Percentiles rank a stretch among this genome's conserved stretches.
Conservation (phyloP, 1,140 invertebrate species). For the Thaumetopoea pityocampa region DNA sequence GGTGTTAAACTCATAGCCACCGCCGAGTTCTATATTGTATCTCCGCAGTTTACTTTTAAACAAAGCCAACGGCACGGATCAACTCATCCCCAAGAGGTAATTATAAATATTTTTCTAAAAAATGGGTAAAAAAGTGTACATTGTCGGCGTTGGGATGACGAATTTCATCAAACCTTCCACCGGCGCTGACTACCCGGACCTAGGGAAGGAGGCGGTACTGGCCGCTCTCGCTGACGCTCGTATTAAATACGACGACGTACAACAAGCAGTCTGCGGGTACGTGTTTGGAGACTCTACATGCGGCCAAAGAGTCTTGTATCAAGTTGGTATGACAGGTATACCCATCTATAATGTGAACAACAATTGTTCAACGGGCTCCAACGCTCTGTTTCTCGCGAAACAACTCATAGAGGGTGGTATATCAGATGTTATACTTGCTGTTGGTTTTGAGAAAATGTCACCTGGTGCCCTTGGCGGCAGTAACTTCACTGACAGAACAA, state of each 20-base stretch:
- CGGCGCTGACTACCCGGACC: constrained; percentile 94
- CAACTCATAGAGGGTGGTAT: constrained; percentile 92
- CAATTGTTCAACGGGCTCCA: constrained; percentile 97
- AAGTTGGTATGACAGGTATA: constrained; percentile 96
- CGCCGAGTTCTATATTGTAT: too few relatives aligned
- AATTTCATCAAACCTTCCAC: constrained; percentile 89
- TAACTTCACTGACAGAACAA: constrained; percentile 91
- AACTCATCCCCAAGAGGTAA: constrained; percentile 49
- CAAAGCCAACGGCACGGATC: constrained; percentile 16
- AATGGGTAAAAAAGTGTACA: constrained; percentile 83
- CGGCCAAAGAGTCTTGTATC: constrained; percentile 96
- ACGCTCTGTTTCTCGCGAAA: constrained; percentile 92
- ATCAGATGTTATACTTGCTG: constrained; percentile 91
- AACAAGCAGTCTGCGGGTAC: constrained; percentile 95
- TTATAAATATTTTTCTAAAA: constrained; percentile 49
- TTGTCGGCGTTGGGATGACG: constrained; percentile 98
- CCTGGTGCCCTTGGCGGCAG: constrained; percentile 86
- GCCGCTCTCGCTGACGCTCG: constrained; percentile 93
- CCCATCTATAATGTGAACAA: constrained; percentile 99
- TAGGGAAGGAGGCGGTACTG: constrained; percentile 94
- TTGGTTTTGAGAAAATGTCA: constrained; percentile 99
- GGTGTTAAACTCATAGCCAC: too few relatives aligned
- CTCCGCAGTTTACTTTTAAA: too few relatives aligned
- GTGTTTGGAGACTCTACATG: constrained; percentile 98
- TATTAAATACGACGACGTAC: constrained; percentile 86